These are phyloP conservation scores for Danionella cerebrum DNA, from an alignment of 2,113 vertebrate species.

Conservation along the genomic window DNA sequence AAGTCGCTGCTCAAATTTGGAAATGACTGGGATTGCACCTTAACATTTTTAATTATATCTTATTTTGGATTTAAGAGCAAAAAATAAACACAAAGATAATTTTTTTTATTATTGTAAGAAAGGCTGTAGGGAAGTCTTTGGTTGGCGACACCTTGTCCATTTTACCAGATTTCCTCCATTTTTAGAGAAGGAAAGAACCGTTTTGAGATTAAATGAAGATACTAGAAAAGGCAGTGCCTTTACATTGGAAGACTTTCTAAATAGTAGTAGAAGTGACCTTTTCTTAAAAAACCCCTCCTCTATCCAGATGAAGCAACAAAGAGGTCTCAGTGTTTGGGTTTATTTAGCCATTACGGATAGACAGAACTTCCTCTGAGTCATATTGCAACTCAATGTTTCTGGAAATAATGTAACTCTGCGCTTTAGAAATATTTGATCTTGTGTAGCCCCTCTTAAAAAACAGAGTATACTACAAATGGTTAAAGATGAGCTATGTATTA, in stretches of 20 bases:
- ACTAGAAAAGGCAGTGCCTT: constrained; percentile 50
- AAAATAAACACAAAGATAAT: too few relatives aligned
- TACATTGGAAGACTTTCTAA: constrained; percentile 36
- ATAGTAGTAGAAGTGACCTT: constrained; percentile 48
- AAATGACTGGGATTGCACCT: too few relatives aligned
- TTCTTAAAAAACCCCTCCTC: constrained; percentile 31
- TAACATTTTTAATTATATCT: too few relatives aligned
- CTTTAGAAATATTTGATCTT: constrained; percentile 21
- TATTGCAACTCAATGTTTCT: constrained; percentile 16
- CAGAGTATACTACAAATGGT: constrained; percentile 15
- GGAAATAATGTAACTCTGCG: not conserved
- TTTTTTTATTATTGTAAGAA: too few relatives aligned
- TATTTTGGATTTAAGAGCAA: too few relatives aligned
- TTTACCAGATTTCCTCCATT: too few relatives aligned
- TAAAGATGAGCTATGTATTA: constrained; percentile 8
- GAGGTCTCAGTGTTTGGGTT: constrained; percentile 21
- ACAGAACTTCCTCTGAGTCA: constrained; percentile 13
- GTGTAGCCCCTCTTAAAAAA: constrained; percentile 43
- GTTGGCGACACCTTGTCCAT: too few relatives aligned
- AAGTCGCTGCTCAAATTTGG: too few relatives aligned
- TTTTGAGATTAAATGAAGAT: constrained; percentile 34
- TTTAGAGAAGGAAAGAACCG: constrained; percentile 15
- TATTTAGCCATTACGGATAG: constrained; percentile 21
- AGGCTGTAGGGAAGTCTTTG: too few relatives aligned
- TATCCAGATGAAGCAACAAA: constrained; percentile 23